Evolutionary conservation across 2,888 invertebrate species (phyloP).

Genomic region (Stenodema calcarata): DNA sequence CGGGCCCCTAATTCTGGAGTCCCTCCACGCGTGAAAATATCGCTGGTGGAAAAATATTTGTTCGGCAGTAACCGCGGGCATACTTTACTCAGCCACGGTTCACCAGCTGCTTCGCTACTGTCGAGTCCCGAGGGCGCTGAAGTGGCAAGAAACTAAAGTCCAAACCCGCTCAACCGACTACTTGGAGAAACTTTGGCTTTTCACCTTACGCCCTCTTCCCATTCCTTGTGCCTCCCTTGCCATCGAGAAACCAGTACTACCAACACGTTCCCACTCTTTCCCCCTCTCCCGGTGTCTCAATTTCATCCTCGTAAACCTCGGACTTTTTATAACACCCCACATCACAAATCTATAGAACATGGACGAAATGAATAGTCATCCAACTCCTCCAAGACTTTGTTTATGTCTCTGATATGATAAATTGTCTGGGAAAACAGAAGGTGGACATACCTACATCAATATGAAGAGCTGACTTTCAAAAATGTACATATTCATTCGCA

Average conservation of each 20-base stretch:
- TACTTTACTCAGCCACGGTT: background rate
- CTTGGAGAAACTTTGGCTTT: slow-evolving; percentile 5
- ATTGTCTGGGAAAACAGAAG: too few relatives aligned
- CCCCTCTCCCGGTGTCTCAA: too few relatives aligned
- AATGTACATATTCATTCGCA: too few relatives aligned
- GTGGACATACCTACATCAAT: too few relatives aligned
- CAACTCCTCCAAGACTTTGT: too few relatives aligned
- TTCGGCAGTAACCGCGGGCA: background rate
- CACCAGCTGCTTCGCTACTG: background rate
- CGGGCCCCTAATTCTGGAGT: background rate
- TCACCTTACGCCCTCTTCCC: background rate
- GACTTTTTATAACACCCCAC: too few relatives aligned
- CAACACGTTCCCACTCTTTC: background rate
- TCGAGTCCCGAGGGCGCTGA: slow-evolving; percentile 13
- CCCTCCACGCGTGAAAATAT: slow-evolving; percentile 2
- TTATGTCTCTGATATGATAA: too few relatives aligned
- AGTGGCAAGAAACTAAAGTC: slow-evolving; percentile 11
- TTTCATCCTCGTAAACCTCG: too few relatives aligned
- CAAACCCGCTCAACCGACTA: slow-evolving; percentile 18
- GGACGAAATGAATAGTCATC: too few relatives aligned
- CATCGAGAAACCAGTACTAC: background rate
- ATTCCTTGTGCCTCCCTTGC: background rate
- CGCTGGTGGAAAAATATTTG: slow-evolving; percentile 10
- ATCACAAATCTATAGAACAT: too few relatives aligned
- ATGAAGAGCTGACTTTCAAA: too few relatives aligned